Evolutionary conservation across 2,888 invertebrate genomes (phyloP), one percentile per base, ranked within the genome.

Genomic region (Megamerina dolium): DNA sequence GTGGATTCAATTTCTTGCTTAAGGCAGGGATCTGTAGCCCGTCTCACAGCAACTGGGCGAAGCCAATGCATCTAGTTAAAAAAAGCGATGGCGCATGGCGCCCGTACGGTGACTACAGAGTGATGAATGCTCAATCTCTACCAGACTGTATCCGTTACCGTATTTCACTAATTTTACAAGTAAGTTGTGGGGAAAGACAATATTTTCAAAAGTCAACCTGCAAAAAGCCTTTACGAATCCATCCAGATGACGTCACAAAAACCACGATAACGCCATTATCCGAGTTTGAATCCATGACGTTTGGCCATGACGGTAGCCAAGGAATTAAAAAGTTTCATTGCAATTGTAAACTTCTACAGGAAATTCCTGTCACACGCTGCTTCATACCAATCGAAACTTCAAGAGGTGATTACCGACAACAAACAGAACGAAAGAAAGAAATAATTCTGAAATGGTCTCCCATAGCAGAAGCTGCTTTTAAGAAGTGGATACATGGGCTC

Each of bases 281-380:
- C 10, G 14, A 32, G 16, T 31, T 46, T 13, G 3, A 29, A 34
- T 8, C 12, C 2, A 33, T 33, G 19, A 33, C 33, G 4, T 33
- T 33, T 2, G 13, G 14, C 16, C 2, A n/a, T n/a, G 2, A 17
- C 13, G 4, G n/a, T 21, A 12, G 32, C 31, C 9, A 37, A 46
- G 17, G 45, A 54, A 16, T 34, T 54, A 16, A 43, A 50, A 18
- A 26, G 48, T 33, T 55, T 52, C 18, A 35, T 52, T 14, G 53
- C 43, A 5, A 53, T 51, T 41, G 17, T 55, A 1, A 57, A 52
- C 30, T 52, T 50, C 42, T 54, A 55, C 21, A 42, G 46, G 9
- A 37, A 45, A 5, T 50, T 50, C 17, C 23, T 51, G 9, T 45
- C 41, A 12, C 12, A 49, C 9, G 30, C 45, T 1, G 26, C 37